phyloP scores from a whole-genome alignment of 2,888 invertebrate genomes.

The Dendrolimus houi region DNA sequence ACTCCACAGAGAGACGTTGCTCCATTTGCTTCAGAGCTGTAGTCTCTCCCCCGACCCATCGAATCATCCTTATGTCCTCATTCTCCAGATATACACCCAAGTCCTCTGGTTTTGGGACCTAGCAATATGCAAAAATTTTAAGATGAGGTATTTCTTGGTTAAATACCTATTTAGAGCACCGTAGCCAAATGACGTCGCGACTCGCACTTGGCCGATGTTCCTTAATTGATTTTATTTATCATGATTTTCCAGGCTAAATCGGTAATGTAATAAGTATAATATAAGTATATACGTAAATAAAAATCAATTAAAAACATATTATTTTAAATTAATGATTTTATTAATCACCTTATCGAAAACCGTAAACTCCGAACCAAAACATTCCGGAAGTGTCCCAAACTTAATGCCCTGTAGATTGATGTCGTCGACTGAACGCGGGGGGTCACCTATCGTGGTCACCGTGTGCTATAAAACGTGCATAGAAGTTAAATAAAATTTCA shows the following conservation, averaged over 20 bases:
- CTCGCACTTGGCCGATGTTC: too few relatives aligned
- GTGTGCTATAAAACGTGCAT: slow-evolving; percentile 68
- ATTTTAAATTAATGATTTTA: slow-evolving; percentile 1
- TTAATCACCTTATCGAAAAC: slow-evolving; percentile 58
- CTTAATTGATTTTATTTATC: too few relatives aligned
- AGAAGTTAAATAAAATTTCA: too few relatives aligned
- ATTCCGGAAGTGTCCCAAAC: slow-evolving; percentile 62
- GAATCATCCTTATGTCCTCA: slow-evolving; percentile 65
- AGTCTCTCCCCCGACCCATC: slow-evolving; percentile 82
- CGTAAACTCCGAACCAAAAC: slow-evolving; percentile 60
- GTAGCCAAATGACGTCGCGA: too few relatives aligned
- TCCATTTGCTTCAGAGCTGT: slow-evolving; percentile 75
- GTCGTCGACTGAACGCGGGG: slow-evolving; percentile 72
- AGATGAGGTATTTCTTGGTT: too few relatives aligned
- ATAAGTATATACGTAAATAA: too few relatives aligned
- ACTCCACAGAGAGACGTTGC: slow-evolving; percentile 74
- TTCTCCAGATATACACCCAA: slow-evolving; percentile 71
- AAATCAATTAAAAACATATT: slow-evolving; percentile 1
- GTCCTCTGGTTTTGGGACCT: slow-evolving; percentile 76
- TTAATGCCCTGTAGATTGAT: slow-evolving; percentile 52
- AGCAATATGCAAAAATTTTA: not conserved
- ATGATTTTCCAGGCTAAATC: too few relatives aligned
- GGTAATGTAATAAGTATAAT: too few relatives aligned
- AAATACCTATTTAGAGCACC: too few relatives aligned
- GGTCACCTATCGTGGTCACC: slow-evolving; percentile 76